A percentile compares a stretch with the other conserved stretches of the same genome.
Conservation (phyloP, 2,888 invertebrate genomes). For the Copidosoma aretas region DNA sequence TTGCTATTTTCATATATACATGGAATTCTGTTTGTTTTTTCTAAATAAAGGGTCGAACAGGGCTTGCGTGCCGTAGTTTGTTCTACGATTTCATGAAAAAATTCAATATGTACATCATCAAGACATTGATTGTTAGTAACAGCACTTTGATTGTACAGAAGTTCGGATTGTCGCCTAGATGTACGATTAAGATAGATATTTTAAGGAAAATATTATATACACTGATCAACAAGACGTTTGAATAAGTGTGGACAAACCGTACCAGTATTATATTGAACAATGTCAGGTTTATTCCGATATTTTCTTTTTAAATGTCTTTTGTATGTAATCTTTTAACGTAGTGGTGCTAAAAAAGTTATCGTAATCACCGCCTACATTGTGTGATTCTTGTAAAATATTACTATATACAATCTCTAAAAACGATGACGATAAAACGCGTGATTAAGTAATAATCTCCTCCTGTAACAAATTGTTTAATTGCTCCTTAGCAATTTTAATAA, state of each 20-base stretch:
- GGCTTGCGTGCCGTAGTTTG: neutral
- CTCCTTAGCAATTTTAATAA: too few species aligned
- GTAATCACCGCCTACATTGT: too few species aligned
- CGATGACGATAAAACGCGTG: too few species aligned
- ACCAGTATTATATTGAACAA: neutral
- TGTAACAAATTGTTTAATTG: too few species aligned
- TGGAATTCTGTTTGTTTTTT: neutral
- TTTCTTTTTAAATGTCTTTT: too few species aligned
- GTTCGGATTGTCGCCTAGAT: neutral
- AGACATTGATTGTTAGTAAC: neutral
- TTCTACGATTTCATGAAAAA: neutral
- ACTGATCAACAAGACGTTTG: neutral
- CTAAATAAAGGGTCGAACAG: neutral
- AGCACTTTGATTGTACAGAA: neutral
- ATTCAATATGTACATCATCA: neutral
- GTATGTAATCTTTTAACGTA: too few species aligned
- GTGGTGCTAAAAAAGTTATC: too few species aligned
- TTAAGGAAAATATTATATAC: neutral
- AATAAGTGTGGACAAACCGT: neutral
- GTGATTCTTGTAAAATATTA: too few species aligned
- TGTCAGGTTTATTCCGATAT: neutral
- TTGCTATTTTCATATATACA: slow-evolving; percentile 23
- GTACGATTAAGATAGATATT: neutral
- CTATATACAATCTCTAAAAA: too few species aligned
- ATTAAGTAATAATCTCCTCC: too few species aligned